Percentiles rank a stretch among this genome's conserved stretches.
These are phyloP conservation scores for Drosophila persimilis DNA, from an alignment of 1,140 invertebrate genomes.

Conservation along the genomic window DNA sequence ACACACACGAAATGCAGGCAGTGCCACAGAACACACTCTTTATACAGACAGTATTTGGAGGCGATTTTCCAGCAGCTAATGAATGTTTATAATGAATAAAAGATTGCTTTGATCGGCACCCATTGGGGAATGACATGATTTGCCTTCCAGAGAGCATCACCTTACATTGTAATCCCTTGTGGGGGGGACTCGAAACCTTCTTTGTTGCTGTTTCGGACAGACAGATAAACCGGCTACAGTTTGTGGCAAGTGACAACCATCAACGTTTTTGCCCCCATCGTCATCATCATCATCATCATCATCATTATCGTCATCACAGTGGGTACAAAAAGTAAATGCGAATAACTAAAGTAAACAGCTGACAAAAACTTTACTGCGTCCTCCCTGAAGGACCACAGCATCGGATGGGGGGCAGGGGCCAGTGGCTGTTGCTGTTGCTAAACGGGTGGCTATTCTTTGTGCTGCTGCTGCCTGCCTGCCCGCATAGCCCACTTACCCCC, in stretches of 20 bases:
- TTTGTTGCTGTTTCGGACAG: conserved; percentile 24
- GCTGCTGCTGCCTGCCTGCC: conserved; percentile 53
- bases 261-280: conserved; percentile 40
- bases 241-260: conserved; percentile 67
- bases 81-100: too few relatives aligned
- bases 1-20: conserved; percentile 22
- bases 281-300: too few relatives aligned
- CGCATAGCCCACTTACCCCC: conserved; percentile 23
- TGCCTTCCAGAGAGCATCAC: neutral
- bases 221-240: conserved; percentile 30
- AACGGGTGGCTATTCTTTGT: conserved; percentile 65
- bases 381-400: conserved; percentile 3
- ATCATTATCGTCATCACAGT: neutral
- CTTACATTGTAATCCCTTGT: neutral
- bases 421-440: conserved; percentile 58
- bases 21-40: neutral
- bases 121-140: too few relatives aligned
- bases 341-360: conserved; percentile 63
- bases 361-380: conserved; percentile 55
- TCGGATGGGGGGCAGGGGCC: neutral
- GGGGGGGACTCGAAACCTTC: neutral
- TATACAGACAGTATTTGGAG: too few relatives aligned
- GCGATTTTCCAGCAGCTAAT: too few relatives aligned
- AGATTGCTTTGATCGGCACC: too few relatives aligned
- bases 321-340: conserved; percentile 47